Conservation (phyloP, 1,140 invertebrate genomes). For the Scaptomyza hsui region DNA sequence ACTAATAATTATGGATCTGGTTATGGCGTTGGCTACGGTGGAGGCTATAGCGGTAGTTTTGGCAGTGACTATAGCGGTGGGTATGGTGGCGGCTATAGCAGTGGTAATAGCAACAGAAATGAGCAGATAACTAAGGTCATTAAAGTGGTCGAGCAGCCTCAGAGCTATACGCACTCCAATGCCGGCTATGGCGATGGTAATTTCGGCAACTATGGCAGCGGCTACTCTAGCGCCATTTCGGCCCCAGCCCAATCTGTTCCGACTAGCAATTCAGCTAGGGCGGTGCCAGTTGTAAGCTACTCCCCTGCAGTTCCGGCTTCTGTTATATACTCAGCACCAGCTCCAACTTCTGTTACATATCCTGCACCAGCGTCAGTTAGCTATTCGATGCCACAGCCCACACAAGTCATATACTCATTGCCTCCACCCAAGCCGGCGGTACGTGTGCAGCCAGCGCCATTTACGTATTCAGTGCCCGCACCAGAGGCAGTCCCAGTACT, state of each 20-base stretch:
- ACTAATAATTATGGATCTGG: constrained; percentile 47
- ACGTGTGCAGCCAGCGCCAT: constrained; percentile 11
- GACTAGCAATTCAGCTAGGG: constrained; percentile 18
- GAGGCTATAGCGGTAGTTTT: constrained; percentile 33
- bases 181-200: constrained; percentile 27
- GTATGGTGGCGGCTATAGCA: constrained; percentile 43
- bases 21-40: constrained; percentile 30
- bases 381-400: constrained; percentile 21
- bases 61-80: constrained; percentile 25
- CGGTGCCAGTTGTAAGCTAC: constrained; percentile 34
- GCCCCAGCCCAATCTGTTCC: constrained; percentile 21
- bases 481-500: constrained; percentile 31
- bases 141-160: constrained; percentile 66
- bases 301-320: constrained; percentile 29
- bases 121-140: constrained; percentile 68
- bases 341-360: constrained; percentile 16
- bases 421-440: neutral
- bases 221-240: constrained; percentile 19
- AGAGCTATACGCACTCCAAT: constrained; percentile 37
- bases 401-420: constrained; percentile 11
- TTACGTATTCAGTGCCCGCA: constrained; percentile 34
- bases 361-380: constrained; percentile 7
- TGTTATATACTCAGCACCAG: constrained; percentile 43
- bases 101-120: constrained; percentile 47
- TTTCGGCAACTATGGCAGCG: constrained; percentile 20